Evolutionary conservation across 2,797 vertebrate genomes (phyloP), one percentile per base, ranked within the genome.

Genomic region (Pogoniulus pusillus): DNA sequence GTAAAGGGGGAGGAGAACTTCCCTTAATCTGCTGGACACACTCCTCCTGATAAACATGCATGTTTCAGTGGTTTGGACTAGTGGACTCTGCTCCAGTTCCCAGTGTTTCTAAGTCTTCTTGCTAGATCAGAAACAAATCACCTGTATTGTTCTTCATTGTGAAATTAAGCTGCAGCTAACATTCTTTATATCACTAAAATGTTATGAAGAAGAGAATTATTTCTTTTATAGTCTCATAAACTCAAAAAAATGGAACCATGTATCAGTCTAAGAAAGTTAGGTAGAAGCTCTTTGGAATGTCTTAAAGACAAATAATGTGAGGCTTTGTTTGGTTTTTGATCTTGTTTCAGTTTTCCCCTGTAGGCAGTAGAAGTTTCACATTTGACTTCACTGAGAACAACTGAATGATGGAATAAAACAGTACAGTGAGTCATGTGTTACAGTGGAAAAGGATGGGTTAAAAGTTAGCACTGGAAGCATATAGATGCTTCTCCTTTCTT

Each of bases 291-390:
- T 83, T 18, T 55, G 22, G 49, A 77, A 43, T 23, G 2, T 51
- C 37, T 77, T 16, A 32, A 72, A 80, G 32, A 58, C 12, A 30
- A 73, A 83, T 32, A 60, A 53, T 24, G 18, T 32, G 7, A 0
- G 3, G 0, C 1, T 12, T 65, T 72, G 1, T 11, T 77, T 16
- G 22, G 0, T 2, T 16, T 10, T 51, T 59, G 34, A 7, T 18
- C 29, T 64, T 47, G 5, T 6, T 43, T 30, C 2, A 3, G 20
- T 53, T 57, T 55, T 63, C 32, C 6, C 10, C 30, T 64, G 8
- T 32, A 27, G 24, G 9, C 16, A 82, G 12, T 6, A 43, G 2
- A 2, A 49, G 13, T 24, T 60, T 88, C 54, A 45, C 12, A 47
- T 74, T 71, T 64, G 10, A 37, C 39, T 76, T 84, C 32, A 73